Base-by-base conservation (phyloP, 2,113 vertebrate genomes). In the Centropus bengalensis region DNA sequence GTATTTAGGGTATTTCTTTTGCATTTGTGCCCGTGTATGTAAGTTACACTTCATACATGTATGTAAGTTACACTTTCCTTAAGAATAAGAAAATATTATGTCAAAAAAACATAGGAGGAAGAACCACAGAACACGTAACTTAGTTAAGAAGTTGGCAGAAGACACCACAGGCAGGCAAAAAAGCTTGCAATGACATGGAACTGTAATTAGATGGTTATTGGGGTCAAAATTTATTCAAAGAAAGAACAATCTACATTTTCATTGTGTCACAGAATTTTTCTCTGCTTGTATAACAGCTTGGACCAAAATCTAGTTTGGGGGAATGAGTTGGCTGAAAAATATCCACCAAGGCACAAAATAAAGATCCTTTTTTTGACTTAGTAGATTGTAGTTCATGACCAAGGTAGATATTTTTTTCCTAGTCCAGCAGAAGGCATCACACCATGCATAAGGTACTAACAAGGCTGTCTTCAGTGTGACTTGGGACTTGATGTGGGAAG, bases 381-480 rank as follows among this genome's bases (percentile, higher is more conserved):
- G 6, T 60, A 21, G 81, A 40, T 79, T 84, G 10, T 45, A 6
- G 5, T 49, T 62, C 24, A 21, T 68, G 40, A 69, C 4, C 62
- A 33, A 74, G 28, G 74, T 44, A 44, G 1, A 21, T 0, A 11
- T 49, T 51, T 71, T 19, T 79, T 79, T 69, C 1, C 2, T 12
- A 30, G 24, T 26, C 33, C 42, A n/a, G 30, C 63, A 42, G 32
- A 86, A 88, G 10, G 4, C 49, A 54, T 9, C 16, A 8, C 8
- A 38, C 6, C 4, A 44, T 0, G 0, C 5, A 60, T 24, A 71
- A 68, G 23, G 26, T 52, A 10, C 3, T 36, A 44, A 3, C 4
- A 52, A 85, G 3, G 7, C 1, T 64, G 4, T 32, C 30, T 69
- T 76, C 42, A 55, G 8, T 33, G n/a, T 27, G 87, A 14, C 10